Base-by-base conservation (phyloP, 2,797 vertebrate genomes). In the Sphenopsis melanotis region DNA sequence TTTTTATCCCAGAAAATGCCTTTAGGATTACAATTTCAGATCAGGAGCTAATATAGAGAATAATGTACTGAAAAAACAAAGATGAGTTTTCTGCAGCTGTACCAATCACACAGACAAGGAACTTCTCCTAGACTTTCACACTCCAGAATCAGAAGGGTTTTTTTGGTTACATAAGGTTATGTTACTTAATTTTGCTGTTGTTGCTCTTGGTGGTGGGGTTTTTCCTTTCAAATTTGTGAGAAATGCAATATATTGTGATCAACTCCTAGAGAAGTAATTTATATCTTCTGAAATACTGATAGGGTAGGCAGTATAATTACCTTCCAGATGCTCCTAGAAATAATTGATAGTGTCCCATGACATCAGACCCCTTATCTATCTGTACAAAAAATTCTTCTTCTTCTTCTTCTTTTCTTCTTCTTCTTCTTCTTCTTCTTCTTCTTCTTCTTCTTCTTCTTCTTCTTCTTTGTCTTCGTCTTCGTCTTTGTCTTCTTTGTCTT, bases 141-240 rank as follows among this genome's bases (percentile, higher is more conserved):
- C 39, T 57, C 32, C 15, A 27, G 15, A 75, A 64, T 20, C 36
- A 81, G 10, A 49, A 34, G 50, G 7, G 2, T 32, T 84, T 75
- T 7, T 78, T 71, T 49, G 13, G 13, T 61, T 82, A 22, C 5
- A 24, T 41, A 55, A 74, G 1, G 1, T 34, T 44, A 10, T 32
- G 18, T 39, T 55, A 49, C 3, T 12, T 49, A 46, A 55, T 61
- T 65, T 63, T 56, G 3, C 30, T 46, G 4, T 10, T 64, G 13
- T 9, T 60, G 4, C 2, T 77, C 1, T 1, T 50, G 11, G 1
- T 46, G 2, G 6, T 30, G 11, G 1, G 1, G 39, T 56, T 56
- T 32, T 19, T 1, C 14, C 9, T 11, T 39, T 24, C 44, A 21
- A 36, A 47, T 16, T 7, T 15, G 5, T 23, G 18, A 69, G n/a